Evolutionary conservation across 2,888 invertebrate species (phyloP), one percentile per base, ranked within the genome.

Genomic region (Drosophila mercatorum): DNA sequence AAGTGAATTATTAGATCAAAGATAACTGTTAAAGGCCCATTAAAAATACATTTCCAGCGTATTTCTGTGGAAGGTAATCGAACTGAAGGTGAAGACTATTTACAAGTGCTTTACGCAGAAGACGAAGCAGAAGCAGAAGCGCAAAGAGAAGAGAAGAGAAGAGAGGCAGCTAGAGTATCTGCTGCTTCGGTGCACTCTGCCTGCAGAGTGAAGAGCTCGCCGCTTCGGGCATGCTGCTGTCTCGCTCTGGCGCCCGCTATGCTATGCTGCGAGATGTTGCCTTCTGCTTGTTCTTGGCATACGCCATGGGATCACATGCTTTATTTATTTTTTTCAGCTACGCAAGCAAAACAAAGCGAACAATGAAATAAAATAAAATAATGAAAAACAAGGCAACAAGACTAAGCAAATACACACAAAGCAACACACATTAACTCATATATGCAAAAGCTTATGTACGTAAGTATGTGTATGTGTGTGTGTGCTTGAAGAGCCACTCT

Each of bases 321-420:
- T 83, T 78, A 51, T 51, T 36, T 78, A 51, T 51, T 36, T 51
- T 51, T 63, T 81, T 78, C 74, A 78, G 85, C 86, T 87, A 87
- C 89, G 86, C 89, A 87, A 87, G 88, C 86, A 87, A 87, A 82
- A 79, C 75, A 78, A 75, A 65, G 63, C 66, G 41, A 74, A 55
- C 63, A 68, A 68, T 40, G 68, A 73, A 43, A 72, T 72, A 40
- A 69, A 58, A 58, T 66, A 47, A 68, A 67, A 44, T 26, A 40
- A 38, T 34, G 34, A 53, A 26, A 38, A 60, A 51, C 49, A 80
- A 75, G 67, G 71, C 69, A 79, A 75, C 77, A 76, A 83, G 72
- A 77, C 83, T 75, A 83, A 83, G 81, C 81, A 84, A 82, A 84
- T 76, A 83, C 73, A 81, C 68, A 66, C 60, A 69, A 65, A 61